Evolutionary conservation across 2,888 invertebrate species (phyloP).

Genomic region (Toxonevra muliebris): DNA sequence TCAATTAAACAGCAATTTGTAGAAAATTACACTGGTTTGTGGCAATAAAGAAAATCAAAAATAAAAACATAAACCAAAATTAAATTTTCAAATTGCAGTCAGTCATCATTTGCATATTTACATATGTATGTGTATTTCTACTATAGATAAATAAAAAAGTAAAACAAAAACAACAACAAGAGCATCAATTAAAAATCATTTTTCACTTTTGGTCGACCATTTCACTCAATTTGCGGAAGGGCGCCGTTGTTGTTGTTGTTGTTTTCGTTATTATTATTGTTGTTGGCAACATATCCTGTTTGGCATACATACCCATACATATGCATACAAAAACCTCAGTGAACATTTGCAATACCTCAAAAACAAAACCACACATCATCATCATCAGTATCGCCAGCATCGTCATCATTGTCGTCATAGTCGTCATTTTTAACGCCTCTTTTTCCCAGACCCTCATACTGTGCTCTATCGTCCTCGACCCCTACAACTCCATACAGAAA

Average conservation of each 20-base stretch:
- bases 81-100: conserved; percentile 33
- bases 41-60: no score
- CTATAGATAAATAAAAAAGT: background rate
- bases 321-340: background rate
- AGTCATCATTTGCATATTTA: conserved; percentile 34
- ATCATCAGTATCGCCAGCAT: conserved; percentile 34
- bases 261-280: background rate
- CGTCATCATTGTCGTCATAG: background rate
- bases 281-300: conserved; percentile 26
- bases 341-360: conserved; percentile 22
- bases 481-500: no score
- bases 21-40: conserved; percentile 12
- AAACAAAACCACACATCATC: conserved; percentile 58
- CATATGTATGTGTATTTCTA: background rate
- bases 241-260: background rate
- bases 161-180: conserved; percentile 18
- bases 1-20: background rate
- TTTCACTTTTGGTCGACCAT: conserved; percentile 44
- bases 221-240: conserved; percentile 41
- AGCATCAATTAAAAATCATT: conserved; percentile 55
- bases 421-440: no score
- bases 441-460: no score
- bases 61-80: conserved; percentile 18
- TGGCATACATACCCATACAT: conserved; percentile 1
- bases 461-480: no score